These are phyloP conservation scores for Lasioglossum morio DNA, from an alignment of 2,888 invertebrate genomes.

Conservation along the genomic window DNA sequence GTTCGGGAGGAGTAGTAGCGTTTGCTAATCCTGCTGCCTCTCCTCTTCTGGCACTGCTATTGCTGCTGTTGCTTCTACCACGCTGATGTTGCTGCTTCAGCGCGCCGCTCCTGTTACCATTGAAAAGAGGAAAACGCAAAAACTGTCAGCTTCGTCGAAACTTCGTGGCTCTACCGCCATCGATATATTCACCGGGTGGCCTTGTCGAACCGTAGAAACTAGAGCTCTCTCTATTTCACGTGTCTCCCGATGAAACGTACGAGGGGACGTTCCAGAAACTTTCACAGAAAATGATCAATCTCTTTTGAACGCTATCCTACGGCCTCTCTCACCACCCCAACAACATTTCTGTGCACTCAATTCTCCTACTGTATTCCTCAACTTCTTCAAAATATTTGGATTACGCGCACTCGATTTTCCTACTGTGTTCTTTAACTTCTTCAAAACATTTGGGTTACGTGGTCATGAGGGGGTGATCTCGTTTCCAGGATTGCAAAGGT, in stretches of 20 bases:
- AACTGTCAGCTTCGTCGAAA: constrained; percentile 79
- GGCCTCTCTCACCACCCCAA: background rate
- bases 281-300: background rate
- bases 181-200: background rate
- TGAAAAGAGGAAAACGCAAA: constrained; percentile 81
- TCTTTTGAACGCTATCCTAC: background rate
- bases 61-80: constrained; percentile 3
- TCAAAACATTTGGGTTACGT: no score
- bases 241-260: background rate
- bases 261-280: background rate
- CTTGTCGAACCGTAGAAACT: background rate
- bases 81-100: constrained; percentile 38
- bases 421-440: no score
- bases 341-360: background rate
- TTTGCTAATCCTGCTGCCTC: constrained; percentile 11
- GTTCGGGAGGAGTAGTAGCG: background rate
- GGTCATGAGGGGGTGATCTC: no score
- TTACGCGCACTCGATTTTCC: no score
- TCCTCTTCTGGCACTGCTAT: background rate
- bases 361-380: no score
- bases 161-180: constrained; percentile 64
- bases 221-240: background rate
- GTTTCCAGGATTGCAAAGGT: no score
- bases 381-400: no score
- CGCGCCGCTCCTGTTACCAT: constrained; percentile 52